phyloP scores from a whole-genome alignment of 2,888 invertebrate genomes.

The Perizoma flavofasciatum region DNA sequence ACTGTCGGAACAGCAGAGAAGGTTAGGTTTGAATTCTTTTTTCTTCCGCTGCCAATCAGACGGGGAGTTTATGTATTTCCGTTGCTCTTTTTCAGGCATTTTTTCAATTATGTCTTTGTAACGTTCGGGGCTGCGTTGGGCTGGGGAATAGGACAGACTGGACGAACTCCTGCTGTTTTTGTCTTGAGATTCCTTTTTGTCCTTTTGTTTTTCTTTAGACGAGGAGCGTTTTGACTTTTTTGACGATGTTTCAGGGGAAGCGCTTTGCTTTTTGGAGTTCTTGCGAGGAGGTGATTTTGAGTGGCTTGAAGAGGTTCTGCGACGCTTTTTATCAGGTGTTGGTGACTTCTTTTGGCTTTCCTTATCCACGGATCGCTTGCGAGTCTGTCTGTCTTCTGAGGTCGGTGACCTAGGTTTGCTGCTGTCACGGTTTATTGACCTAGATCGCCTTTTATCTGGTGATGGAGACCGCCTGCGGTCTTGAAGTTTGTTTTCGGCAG shows the following conservation, averaged over 20 bases:
- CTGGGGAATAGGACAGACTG: constrained; percentile 88
- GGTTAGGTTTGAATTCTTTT: constrained; percentile 63
- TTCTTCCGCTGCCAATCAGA: constrained; percentile 67
- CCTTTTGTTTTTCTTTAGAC: constrained; percentile 45
- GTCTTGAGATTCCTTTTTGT: constrained; percentile 50
- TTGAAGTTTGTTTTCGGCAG: constrained; percentile 18
- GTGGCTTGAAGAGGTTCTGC: constrained; percentile 44
- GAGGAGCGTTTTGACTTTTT: constrained; percentile 55
- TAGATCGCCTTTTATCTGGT: constrained; percentile 11
- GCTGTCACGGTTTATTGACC: constrained; percentile 7
- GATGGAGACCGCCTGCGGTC: constrained; percentile 15
- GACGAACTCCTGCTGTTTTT: constrained; percentile 79
- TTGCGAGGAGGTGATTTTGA: constrained; percentile 61
- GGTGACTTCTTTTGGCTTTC: constrained; percentile 47
- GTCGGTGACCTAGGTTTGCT: not conserved
- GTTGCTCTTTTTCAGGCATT: constrained; percentile 81
- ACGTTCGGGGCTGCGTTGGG: constrained; percentile 87
- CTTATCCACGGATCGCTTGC: constrained; percentile 21
- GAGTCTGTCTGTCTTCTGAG: constrained; percentile 20
- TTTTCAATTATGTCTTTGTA: constrained; percentile 86
- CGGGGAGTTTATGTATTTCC: constrained; percentile 75
- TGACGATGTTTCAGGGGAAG: constrained; percentile 52
- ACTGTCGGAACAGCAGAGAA: constrained; percentile 84
- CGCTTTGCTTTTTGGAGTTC: constrained; percentile 53
- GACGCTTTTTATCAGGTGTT: constrained; percentile 48